phyloP scores from a whole-genome alignment of 2,113 vertebrate genomes.

The Haplochromis burtoni region DNA sequence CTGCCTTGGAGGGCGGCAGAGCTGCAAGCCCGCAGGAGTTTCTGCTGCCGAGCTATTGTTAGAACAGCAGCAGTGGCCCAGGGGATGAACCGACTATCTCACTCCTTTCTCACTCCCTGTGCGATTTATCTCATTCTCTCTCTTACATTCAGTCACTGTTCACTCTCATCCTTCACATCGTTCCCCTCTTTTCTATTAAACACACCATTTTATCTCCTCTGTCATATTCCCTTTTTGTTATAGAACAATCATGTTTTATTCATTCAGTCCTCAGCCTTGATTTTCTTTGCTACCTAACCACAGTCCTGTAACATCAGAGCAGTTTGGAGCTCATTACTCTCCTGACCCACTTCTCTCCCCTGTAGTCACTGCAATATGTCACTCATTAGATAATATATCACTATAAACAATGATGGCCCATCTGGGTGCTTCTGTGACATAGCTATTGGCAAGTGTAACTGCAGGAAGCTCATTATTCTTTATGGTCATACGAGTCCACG shows the following conservation, averaged over 20 bases:
- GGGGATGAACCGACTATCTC: conserved; percentile 39
- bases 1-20: conserved; percentile 24
- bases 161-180: conserved; percentile 12
- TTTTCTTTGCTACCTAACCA: conserved; percentile 38
- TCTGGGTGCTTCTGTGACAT: not conserved
- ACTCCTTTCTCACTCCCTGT: not conserved
- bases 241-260: conserved; percentile 53
- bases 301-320: conserved; percentile 2
- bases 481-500: not conserved
- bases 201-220: not conserved
- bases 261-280: conserved; percentile 38
- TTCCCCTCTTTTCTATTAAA: not conserved
- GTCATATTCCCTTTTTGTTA: conserved; percentile 12
- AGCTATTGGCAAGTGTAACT: conserved; percentile 2
- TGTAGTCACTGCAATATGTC: conserved; percentile 23
- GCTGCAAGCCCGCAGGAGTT: conserved; percentile 50
- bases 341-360: conserved; percentile 35
- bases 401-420: conserved; percentile 2
- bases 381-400: conserved; percentile 25
- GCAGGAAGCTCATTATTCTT: not conserved
- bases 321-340: conserved; percentile 3
- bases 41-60: conserved; percentile 62
- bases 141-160: not conserved
- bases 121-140: not conserved
- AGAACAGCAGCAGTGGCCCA: conserved; percentile 52